Percentiles rank a stretch among this genome's conserved stretches.
phyloP scores from a whole-genome alignment of 2,797 vertebrate genomes.

The Sebastes miniatus region DNA sequence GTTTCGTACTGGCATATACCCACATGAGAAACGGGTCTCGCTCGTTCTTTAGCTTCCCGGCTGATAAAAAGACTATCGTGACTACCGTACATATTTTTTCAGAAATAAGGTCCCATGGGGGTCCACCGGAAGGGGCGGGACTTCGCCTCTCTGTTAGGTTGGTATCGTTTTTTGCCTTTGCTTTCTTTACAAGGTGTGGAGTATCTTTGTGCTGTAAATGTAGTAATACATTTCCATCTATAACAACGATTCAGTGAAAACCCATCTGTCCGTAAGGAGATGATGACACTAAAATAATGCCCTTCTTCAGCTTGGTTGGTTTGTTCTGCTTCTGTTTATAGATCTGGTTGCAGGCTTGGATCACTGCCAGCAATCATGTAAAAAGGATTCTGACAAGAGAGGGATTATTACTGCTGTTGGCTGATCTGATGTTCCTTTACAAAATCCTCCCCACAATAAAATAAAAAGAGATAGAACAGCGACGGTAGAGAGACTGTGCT shows the following conservation, averaged over 20 bases:
- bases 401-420: conserved; percentile 44
- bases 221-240: background rate
- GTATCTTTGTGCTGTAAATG: background rate
- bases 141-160: background rate
- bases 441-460: conserved; percentile 25
- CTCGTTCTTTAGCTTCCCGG: no score
- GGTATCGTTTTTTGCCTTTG: background rate
- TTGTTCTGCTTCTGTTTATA: conserved; percentile 9
- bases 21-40: no score
- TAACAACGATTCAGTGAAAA: background rate
- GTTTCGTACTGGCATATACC: no score
- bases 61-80: no score
- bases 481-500: background rate
- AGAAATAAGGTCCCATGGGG: no score
- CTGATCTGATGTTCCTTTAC: conserved; percentile 30
- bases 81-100: no score
- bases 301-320: background rate
- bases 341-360: conserved; percentile 27
- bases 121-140: no score
- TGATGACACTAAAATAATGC: background rate
- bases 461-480: conserved; percentile 13
- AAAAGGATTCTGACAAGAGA: conserved; percentile 52
- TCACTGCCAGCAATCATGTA: conserved; percentile 50
- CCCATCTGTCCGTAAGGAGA: background rate
- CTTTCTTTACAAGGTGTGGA: background rate